phyloP scores from a whole-genome alignment of 1,140 invertebrate genomes.

The Cardiocondyla obscurior region DNA sequence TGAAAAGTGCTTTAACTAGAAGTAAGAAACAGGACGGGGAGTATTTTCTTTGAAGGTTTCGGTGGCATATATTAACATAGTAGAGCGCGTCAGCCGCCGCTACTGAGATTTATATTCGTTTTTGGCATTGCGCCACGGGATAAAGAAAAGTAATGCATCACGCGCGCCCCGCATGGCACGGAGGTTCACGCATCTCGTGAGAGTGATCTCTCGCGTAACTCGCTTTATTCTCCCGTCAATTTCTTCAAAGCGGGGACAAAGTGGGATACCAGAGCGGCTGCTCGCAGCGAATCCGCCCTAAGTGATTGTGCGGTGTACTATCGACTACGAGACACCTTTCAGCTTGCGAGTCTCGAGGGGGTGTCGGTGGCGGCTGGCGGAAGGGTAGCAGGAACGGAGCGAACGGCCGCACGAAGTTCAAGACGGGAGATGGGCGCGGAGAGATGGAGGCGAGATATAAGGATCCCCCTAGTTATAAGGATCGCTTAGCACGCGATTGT shows the following conservation, averaged over 20 bases:
- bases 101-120: neutral
- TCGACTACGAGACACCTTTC: constrained; percentile 47
- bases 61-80: neutral
- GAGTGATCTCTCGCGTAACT: constrained; percentile 5
- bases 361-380: neutral
- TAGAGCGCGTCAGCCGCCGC: neutral
- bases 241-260: constrained; percentile 16
- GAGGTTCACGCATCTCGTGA: neutral
- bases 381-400: neutral
- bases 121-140: neutral
- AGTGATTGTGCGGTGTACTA: constrained; percentile 53
- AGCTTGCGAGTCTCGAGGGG: constrained; percentile 9
- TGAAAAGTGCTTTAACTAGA: neutral
- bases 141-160: neutral
- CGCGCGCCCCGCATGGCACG: neutral
- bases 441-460: neutral
- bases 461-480: constrained; percentile 39
- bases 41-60: neutral
- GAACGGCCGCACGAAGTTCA: constrained; percentile 31
- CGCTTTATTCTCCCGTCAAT: neutral
- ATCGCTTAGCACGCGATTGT: constrained; percentile 66
- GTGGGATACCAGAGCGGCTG: neutral
- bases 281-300: constrained; percentile 33
- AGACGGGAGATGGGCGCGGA: constrained; percentile 9
- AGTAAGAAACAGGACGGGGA: neutral